Conservation (phyloP, 2,888 invertebrate genomes). For the Drosophila tripunctata region DNA sequence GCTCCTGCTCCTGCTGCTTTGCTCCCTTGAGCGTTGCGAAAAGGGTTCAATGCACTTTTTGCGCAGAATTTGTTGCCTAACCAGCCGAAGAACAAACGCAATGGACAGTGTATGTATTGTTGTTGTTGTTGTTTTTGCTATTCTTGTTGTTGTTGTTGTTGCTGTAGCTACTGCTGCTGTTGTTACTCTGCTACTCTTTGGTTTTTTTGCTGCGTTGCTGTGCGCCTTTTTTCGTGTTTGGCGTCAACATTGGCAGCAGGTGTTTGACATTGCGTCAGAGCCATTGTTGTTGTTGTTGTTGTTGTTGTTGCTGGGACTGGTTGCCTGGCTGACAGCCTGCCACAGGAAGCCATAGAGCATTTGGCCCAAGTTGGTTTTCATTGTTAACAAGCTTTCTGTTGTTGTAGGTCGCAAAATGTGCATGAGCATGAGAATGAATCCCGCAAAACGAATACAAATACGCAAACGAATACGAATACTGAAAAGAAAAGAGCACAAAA, state of each 20-base stretch:
- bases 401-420: slow-evolving; percentile 72
- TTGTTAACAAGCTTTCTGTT: slow-evolving; percentile 76
- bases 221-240: slow-evolving; percentile 73
- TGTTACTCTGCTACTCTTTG: slow-evolving; percentile 69
- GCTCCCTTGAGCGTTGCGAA: slow-evolving; percentile 59
- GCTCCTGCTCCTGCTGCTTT: slow-evolving; percentile 34
- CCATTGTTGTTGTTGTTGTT: slow-evolving; percentile 59
- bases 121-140: slow-evolving; percentile 19
- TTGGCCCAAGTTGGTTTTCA: slow-evolving; percentile 77
- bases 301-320: slow-evolving; percentile 40
- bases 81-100: slow-evolving; percentile 74
- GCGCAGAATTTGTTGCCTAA: slow-evolving; percentile 79
- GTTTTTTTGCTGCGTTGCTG: slow-evolving; percentile 61
- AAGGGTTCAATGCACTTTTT: slow-evolving; percentile 73
- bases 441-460: slow-evolving; percentile 7
- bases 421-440: slow-evolving; percentile 21
- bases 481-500: neutral
- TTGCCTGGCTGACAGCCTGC: slow-evolving; percentile 71
- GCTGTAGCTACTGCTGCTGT: slow-evolving; percentile 43
- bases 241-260: slow-evolving; percentile 80
- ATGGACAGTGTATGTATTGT: slow-evolving; percentile 52
- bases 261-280: slow-evolving; percentile 77
- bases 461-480: slow-evolving; percentile 6
- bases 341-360: slow-evolving; percentile 79
- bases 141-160: slow-evolving; percentile 23